Conservation (phyloP, 2,888 invertebrate genomes). For the Plemyria rubiginata region DNA sequence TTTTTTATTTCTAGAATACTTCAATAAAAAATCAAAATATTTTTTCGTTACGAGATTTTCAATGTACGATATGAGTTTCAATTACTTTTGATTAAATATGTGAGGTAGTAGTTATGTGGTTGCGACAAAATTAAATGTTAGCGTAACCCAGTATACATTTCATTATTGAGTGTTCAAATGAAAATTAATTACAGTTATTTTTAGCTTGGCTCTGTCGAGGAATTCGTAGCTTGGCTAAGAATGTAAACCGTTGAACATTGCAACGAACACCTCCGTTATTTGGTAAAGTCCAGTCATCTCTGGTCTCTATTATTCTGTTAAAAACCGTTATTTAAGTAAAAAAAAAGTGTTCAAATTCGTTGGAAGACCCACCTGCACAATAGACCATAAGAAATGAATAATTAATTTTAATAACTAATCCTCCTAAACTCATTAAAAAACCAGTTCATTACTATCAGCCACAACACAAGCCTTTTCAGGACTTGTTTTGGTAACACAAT, state of each 20-base stretch:
- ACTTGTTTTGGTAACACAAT: neutral
- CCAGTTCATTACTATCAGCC: neutral
- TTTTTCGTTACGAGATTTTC: neutral
- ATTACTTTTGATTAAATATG: conserved; percentile 14
- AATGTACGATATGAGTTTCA: conserved; percentile 18
- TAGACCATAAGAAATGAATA: too few species aligned
- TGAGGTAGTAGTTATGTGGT: conserved; percentile 15
- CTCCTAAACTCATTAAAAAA: neutral
- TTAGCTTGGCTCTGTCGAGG: conserved; percentile 15
- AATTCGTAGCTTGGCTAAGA: conserved; percentile 19
- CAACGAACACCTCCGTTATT: conserved; percentile 6
- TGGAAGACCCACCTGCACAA: too few species aligned
- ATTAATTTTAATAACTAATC: neutral
- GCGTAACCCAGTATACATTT: conserved; percentile 35
- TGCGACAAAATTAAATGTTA: conserved; percentile 37
- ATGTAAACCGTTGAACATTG: neutral
- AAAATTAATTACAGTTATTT: conserved; percentile 33
- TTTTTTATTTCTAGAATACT: conserved; percentile 19
- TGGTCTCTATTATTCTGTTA: neutral
- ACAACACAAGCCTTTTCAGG: neutral
- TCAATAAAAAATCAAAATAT: neutral
- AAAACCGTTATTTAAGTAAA: neutral
- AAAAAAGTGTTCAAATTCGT: too few species aligned
- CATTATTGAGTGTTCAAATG: conserved; percentile 39
- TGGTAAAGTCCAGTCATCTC: conserved; percentile 13